A percentile compares a stretch with the other conserved stretches of the same genome.
Evolutionary conservation across 2,113 vertebrate genomes (phyloP).

Genomic region (Nestor notabilis): DNA sequence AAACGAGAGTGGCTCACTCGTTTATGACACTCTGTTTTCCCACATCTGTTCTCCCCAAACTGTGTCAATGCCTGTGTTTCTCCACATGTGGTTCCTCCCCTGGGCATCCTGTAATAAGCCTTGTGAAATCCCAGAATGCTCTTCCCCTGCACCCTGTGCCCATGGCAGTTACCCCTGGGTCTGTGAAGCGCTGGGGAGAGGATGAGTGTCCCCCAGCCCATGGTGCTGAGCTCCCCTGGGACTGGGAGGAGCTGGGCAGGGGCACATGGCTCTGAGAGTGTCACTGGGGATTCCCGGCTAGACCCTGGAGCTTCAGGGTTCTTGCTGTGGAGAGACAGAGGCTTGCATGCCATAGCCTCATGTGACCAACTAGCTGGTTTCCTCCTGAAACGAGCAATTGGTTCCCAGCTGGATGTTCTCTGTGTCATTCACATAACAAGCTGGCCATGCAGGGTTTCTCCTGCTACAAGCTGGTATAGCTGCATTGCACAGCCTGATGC

Average conservation of each 20-base stretch:
- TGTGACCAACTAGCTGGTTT: neutral
- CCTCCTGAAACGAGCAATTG: fast-evolving
- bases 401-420: neutral
- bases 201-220: neutral
- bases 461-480: too few relatives aligned
- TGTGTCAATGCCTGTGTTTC: fast-evolving
- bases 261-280: neutral
- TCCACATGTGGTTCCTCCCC: neutral
- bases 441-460: neutral
- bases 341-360: fast-evolving
- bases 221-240: neutral
- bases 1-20: too few relatives aligned
- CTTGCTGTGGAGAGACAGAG: neutral
- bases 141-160: too few relatives aligned
- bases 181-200: neutral
- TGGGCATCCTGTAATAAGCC: neutral
- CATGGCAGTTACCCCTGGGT: too few relatives aligned
- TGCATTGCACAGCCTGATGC: neutral
- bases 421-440: too few relatives aligned
- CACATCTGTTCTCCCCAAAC: neutral
- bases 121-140: fast-evolving
- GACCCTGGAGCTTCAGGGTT: neutral
- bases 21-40: neutral
- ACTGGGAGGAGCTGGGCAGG: neutral
- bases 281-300: too few relatives aligned